A percentile compares a stretch with the other conserved stretches of the same genome.
Evolutionary conservation across 2,113 vertebrate species (phyloP).

Genomic region (Platysteira castanea): DNA sequence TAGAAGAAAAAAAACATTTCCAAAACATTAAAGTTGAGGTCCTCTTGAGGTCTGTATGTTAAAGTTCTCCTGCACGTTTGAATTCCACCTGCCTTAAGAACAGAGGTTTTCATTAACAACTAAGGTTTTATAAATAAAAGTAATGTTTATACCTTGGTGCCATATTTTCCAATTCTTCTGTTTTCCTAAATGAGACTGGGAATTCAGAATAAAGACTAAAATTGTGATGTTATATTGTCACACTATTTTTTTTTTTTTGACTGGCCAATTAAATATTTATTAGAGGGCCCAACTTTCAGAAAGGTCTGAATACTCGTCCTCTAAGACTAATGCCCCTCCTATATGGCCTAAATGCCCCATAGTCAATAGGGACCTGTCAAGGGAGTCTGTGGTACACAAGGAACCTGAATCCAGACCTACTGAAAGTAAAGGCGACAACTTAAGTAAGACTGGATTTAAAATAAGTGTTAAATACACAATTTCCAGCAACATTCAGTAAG

Average conservation of each 20-base stretch:
- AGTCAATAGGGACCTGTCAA: neutral
- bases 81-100: neutral
- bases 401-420: neutral
- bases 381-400: neutral
- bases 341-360: neutral
- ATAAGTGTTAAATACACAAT: neutral
- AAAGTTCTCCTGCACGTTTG: neutral
- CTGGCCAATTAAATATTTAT: neutral
- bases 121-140: neutral
- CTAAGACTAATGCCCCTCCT: neutral
- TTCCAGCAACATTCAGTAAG: neutral
- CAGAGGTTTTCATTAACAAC: neutral
- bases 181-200: neutral
- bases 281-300: neutral
- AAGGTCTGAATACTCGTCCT: neutral
- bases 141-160: neutral
- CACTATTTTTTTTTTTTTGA: neutral
- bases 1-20: neutral
- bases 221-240: neutral
- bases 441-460: neutral
- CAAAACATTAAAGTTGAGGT: neutral
- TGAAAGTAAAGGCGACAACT: neutral
- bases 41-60: neutral
- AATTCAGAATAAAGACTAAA: neutral
- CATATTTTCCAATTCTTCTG: neutral